A percentile compares a stretch with the other conserved stretches of the same genome.
Conservation (phyloP, 2,113 vertebrate species). For the Brachionichthys hirsutus region DNA sequence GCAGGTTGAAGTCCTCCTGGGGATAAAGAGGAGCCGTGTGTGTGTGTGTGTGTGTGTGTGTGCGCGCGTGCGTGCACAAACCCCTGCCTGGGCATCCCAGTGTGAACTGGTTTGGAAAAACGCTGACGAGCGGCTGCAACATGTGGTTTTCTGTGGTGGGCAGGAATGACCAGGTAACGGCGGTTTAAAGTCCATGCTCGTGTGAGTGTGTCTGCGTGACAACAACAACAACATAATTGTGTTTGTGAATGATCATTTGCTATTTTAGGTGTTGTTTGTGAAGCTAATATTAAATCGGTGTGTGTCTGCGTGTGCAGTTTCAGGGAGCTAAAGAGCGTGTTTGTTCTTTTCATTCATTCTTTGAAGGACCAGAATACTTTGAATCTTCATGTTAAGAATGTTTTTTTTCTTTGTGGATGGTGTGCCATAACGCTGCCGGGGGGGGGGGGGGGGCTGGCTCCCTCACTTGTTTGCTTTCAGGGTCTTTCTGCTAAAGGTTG, state of each 20-base stretch:
- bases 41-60: no score
- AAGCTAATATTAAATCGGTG: not conserved
- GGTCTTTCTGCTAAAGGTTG: slow-evolving; percentile 53
- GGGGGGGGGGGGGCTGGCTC: no score
- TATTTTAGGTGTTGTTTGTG: not conserved
- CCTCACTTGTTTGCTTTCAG: slow-evolving; percentile 43
- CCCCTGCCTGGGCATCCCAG: slow-evolving; percentile 24
- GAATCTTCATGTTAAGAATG: no score
- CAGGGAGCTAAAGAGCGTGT: not conserved
- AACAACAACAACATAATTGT: not conserved
- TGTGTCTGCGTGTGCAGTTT: not conserved
- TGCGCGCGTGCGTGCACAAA: no score
- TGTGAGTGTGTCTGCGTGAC: not conserved
- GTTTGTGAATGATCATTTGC: no score
- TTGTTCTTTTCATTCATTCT: not conserved
- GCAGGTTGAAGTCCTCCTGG: slow-evolving; percentile 27
- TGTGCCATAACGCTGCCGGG: no score
- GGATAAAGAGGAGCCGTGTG: slow-evolving; percentile 34
- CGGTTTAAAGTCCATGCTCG: not conserved
- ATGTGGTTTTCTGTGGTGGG: slow-evolving; percentile 99
- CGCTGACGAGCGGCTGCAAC: slow-evolving; percentile 50
- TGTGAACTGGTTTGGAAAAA: slow-evolving; percentile 23
- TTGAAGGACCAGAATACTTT: not conserved
- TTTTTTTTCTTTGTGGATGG: no score
- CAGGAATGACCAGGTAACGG: slow-evolving; percentile 75